Conservation (phyloP, 1,140 invertebrate species). For the Eumaeus atala region DNA sequence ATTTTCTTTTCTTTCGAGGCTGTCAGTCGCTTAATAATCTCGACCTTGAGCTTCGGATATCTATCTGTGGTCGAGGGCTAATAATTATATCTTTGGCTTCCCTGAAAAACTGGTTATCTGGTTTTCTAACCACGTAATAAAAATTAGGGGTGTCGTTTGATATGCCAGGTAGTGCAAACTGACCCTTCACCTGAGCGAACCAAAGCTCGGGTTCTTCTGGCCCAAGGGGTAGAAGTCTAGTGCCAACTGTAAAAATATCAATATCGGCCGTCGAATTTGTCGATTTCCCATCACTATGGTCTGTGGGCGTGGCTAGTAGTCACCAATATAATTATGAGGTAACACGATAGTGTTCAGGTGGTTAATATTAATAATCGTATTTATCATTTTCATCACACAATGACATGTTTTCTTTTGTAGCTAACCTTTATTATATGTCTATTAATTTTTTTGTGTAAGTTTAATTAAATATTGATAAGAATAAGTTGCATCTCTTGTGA, state of each 20-base stretch:
- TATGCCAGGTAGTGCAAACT: conserved; percentile 19
- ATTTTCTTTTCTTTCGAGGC: conserved; percentile 17
- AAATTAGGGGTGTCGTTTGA: conserved; percentile 18
- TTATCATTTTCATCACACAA: too few species aligned
- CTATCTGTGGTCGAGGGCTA: conserved; percentile 11
- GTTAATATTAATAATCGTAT: too few species aligned
- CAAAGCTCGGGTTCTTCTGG: conserved; percentile 25
- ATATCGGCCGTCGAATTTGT: neutral
- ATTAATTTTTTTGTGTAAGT: too few species aligned
- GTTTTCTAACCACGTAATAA: conserved; percentile 14
- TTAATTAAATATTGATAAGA: too few species aligned
- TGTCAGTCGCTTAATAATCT: conserved; percentile 18
- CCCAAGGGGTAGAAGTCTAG: conserved; percentile 22
- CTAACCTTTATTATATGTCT: too few species aligned
- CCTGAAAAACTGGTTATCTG: conserved; percentile 10
- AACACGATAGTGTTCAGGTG: too few species aligned
- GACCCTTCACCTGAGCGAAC: conserved; percentile 27
- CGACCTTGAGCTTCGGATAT: conserved; percentile 17
- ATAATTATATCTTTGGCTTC: conserved; percentile 23
- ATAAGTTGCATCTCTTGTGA: too few species aligned
- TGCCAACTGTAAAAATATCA: neutral
- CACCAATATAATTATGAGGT: too few species aligned
- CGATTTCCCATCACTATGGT: neutral
- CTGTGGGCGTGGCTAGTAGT: conserved; percentile 1
- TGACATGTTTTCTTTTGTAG: too few species aligned